Evolutionary conservation across 2,797 vertebrate species (phyloP).

Genomic region (Sphenopsis melanotis): DNA sequence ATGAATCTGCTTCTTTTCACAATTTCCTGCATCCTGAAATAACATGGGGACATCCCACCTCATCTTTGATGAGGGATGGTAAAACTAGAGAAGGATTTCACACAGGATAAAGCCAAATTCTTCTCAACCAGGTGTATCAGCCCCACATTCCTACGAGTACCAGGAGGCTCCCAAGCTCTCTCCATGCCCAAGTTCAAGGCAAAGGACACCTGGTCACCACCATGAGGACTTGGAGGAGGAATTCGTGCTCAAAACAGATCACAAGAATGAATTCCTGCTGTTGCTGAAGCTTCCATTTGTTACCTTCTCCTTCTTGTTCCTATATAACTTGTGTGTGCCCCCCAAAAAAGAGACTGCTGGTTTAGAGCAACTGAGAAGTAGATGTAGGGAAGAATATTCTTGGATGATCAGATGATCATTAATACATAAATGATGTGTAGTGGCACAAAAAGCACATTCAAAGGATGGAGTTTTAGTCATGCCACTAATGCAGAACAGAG

Average conservation of each 20-base stretch:
- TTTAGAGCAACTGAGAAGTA: background rate
- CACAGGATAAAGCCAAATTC: background rate
- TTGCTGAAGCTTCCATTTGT: background rate
- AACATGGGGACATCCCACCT: background rate
- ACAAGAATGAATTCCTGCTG: background rate
- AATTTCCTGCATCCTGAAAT: background rate
- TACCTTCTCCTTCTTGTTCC: background rate
- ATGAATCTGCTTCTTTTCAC: background rate
- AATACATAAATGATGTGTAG: background rate
- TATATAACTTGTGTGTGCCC: background rate
- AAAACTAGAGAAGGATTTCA: background rate
- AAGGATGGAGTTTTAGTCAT: background rate
- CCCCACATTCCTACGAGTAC: background rate
- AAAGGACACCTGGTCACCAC: background rate
- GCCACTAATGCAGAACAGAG: background rate
- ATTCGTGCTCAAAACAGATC: background rate
- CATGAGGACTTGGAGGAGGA: background rate
- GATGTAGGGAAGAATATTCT: background rate
- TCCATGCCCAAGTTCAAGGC: background rate
- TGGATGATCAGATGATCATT: background rate
- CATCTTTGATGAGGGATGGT: background rate
- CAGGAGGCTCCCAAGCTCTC: background rate
- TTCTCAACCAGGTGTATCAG: background rate
- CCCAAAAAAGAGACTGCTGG: background rate
- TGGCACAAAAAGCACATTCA: background rate